These are phyloP conservation scores for Aleadryas rufinucha DNA, from an alignment of 2,113 vertebrate species.

Conservation along the genomic window DNA sequence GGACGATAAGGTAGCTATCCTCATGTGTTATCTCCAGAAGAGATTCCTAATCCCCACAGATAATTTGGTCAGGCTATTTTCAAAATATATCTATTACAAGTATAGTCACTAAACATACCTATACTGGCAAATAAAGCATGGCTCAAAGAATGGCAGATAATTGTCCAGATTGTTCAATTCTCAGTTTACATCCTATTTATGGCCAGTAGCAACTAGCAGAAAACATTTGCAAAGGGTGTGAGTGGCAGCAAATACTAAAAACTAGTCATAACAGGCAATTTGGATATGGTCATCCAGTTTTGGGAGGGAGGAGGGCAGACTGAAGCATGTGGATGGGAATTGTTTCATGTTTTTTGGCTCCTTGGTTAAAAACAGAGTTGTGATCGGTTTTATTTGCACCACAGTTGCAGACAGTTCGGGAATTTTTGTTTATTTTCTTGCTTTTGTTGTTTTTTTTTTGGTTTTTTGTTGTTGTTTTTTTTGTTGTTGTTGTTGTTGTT, in stretches of 20 bases:
- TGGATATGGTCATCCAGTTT: background rate
- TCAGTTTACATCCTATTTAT: background rate
- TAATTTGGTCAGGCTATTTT: background rate
- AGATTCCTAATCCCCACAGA: background rate
- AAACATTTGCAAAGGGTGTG: background rate
- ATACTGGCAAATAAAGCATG: background rate
- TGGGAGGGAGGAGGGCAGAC: background rate
- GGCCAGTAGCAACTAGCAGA: background rate
- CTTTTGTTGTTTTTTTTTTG: background rate
- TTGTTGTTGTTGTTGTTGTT: too few species aligned
- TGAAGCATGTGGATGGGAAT: background rate
- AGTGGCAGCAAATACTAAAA: background rate
- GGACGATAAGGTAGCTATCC: background rate
- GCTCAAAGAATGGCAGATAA: background rate
- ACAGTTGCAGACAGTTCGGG: background rate
- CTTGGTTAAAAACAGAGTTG: background rate
- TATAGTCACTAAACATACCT: background rate
- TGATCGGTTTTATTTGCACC: background rate
- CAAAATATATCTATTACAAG: background rate
- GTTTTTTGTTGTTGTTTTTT: too few species aligned
- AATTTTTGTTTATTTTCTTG: background rate
- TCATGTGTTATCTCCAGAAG: background rate
- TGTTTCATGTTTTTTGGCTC: background rate
- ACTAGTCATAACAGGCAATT: background rate
- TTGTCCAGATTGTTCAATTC: background rate